Base-by-base conservation (phyloP, 2,888 invertebrate genomes). In the Polia nebulosa region DNA sequence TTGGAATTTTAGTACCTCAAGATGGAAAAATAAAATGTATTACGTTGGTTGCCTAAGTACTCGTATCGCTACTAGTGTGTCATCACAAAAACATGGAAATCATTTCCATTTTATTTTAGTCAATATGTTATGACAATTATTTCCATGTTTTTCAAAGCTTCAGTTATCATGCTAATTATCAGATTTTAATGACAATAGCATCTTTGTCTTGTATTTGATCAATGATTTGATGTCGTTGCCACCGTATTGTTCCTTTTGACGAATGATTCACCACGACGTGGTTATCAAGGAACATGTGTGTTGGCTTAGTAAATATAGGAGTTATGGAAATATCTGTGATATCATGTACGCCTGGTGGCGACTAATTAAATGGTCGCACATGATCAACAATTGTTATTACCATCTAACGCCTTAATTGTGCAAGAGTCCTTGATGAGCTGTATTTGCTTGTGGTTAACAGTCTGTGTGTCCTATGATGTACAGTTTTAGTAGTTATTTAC, bases 291-390 rank as follows among this genome's bases (percentile, higher is more conserved):
- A 63, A 58, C 78, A 78, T 64, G 55, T 73, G 52, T 77, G 72
- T 65, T 61, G 72, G 69, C 62, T 81, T 45, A 72, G 77, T 70
- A 72, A 84, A 75, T 59, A 76, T 32, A 36, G 41, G 25, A 52
- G 63, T 67, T 78, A 76, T 80, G 61, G 66, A 72, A 78, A 83
- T 77, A 84, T 69, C 57, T 58, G 69, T 85, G 85, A 87, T 84
- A 85, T 87, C 85, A 87, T 79, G 62, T 68, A 70, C 32, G 73
- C 78, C 59, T 73, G 74, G 77, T 67, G 66, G 56, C 58, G 51
- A 53, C 63, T 72, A 80, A 82, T 84, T 86, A 76, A 80, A 75
- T 57, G 70, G 55, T 58, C 66, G 67, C 63, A 68, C 71, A 68
- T 63, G 64, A 70, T 68, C 55, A 51, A 20, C 66, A 67, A 65